Conservation (phyloP, 2,888 invertebrate species). For the Elegia similella region DNA sequence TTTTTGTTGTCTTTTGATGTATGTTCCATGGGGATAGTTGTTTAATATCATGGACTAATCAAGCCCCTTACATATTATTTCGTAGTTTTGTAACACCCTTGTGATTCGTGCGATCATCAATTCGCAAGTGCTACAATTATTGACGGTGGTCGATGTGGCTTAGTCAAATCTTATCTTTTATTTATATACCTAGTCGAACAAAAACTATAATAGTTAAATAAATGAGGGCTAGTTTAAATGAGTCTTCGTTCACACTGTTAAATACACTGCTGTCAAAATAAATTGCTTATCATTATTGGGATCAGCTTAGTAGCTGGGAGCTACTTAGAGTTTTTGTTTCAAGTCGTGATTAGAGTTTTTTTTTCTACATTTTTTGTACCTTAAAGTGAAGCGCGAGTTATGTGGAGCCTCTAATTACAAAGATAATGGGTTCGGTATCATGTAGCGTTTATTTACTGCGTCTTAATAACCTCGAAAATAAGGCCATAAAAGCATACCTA, state of each 20-base stretch:
- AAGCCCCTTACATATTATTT: too few species aligned
- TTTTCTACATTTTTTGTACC: slow-evolving; percentile 24
- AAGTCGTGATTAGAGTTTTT: slow-evolving; percentile 28
- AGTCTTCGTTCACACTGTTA: slow-evolving; percentile 24
- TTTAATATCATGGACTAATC: too few species aligned
- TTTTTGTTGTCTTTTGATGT: too few species aligned
- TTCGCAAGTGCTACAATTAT: too few species aligned
- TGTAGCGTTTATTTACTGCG: background rate
- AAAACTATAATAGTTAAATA: slow-evolving; percentile 13
- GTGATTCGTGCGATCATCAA: too few species aligned
- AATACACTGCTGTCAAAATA: slow-evolving; percentile 43
- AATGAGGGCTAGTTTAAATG: slow-evolving; percentile 6
- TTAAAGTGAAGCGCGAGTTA: slow-evolving; percentile 24
- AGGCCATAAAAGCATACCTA: background rate
- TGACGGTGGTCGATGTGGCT: too few species aligned
- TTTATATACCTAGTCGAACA: background rate
- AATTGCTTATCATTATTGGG: slow-evolving; percentile 36
- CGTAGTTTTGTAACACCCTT: too few species aligned
- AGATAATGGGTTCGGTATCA: slow-evolving; percentile 23
- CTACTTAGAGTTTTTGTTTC: slow-evolving; percentile 25
- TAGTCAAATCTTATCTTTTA: background rate
- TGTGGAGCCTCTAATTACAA: slow-evolving; percentile 22
- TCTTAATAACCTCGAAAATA: background rate
- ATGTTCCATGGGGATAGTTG: too few species aligned
- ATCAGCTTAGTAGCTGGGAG: slow-evolving; percentile 25